A percentile compares a stretch with the other conserved stretches of the same genome.
phyloP scores from a whole-genome alignment of 2,888 invertebrate genomes.

The Acrobasis suavella region DNA sequence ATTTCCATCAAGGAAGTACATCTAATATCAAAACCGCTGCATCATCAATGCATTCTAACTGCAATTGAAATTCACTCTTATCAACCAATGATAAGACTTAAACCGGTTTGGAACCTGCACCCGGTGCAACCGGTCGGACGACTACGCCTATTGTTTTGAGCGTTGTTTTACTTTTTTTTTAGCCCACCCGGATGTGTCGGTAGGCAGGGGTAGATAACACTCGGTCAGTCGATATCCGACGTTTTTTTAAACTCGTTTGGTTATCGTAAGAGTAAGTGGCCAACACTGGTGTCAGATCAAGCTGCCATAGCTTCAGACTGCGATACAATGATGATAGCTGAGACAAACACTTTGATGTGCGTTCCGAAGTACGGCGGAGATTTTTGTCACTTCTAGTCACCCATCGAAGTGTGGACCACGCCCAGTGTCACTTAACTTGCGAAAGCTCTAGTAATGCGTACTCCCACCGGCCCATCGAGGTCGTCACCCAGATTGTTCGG shows the following conservation, averaged over 20 bases:
- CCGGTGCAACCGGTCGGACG: constrained; percentile 6
- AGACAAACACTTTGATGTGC: too few relatives aligned
- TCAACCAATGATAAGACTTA: background rate
- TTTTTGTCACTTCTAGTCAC: too few relatives aligned
- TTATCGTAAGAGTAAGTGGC: too few relatives aligned
- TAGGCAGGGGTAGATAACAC: constrained; percentile 13
- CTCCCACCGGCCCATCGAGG: too few relatives aligned
- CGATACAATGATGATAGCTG: too few relatives aligned
- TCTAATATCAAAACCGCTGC: background rate
- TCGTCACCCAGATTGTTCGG: constrained; percentile 12
- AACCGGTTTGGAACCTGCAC: background rate
- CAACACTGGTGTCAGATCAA: too few relatives aligned
- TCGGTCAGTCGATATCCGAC: background rate
- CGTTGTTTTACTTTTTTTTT: background rate
- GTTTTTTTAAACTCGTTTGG: background rate
- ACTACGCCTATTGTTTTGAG: constrained; percentile 13
- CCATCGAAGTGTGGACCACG: too few relatives aligned
- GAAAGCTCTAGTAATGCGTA: too few relatives aligned
- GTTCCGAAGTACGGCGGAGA: too few relatives aligned
- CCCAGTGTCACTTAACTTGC: too few relatives aligned
- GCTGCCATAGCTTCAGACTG: too few relatives aligned
- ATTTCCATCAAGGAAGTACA: too few relatives aligned
- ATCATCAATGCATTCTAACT: constrained; percentile 10
- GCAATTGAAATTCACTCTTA: background rate
- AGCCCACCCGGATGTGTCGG: constrained; percentile 15